Base-by-base conservation (phyloP, 2,113 vertebrate genomes). In the Chunga burmeisteri region DNA sequence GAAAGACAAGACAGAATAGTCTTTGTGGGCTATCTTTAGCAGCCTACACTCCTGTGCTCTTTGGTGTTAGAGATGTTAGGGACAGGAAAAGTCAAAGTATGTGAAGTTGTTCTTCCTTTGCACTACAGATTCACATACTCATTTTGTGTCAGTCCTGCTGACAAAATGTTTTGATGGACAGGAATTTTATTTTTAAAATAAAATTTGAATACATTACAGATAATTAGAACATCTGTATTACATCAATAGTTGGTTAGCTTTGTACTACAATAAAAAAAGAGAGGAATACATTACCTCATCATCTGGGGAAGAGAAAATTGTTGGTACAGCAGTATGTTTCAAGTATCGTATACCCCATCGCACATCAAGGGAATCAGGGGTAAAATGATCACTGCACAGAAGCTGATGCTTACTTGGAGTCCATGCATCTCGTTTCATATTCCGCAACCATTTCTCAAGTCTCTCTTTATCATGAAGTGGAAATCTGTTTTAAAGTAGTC, bases 281-380 rank as follows among this genome's bases (percentile, higher is more conserved):
- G 0, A 68, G 16, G 34, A 49, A 67, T 30, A 68, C 23, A 21
- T 95, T 98, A 98, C 98, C 97, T 98, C 91, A 78, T 98, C 97
- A 85, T 97, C 97, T 38, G 93, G 47, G 52, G 97, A 97, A 84
- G 98, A 97, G 87, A 99, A 99, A 84, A 99, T 96, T 29, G 98
- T 99, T 25, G 98, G 99, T 59, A 99, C 85, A 55, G 99, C 98
- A 40, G 98, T 99, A 22, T 98, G 98, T 94, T 99, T 99, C 93
- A 99, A 90, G 95, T 99, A 99, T 15, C 98, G 98, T 88, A 99
- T 99, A 21, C 99, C 99, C 99, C 98, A 99, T 80, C 99, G 98
- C 75, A 99, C 97, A 53, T 99, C 98, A 38, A 99, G 98, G 86
- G 98, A 99, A 66, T 99, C 98, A 0, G 98, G 98, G 36, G 98